phyloP scores from a whole-genome alignment of 2,888 invertebrate genomes.

The Chironomus tentans region DNA sequence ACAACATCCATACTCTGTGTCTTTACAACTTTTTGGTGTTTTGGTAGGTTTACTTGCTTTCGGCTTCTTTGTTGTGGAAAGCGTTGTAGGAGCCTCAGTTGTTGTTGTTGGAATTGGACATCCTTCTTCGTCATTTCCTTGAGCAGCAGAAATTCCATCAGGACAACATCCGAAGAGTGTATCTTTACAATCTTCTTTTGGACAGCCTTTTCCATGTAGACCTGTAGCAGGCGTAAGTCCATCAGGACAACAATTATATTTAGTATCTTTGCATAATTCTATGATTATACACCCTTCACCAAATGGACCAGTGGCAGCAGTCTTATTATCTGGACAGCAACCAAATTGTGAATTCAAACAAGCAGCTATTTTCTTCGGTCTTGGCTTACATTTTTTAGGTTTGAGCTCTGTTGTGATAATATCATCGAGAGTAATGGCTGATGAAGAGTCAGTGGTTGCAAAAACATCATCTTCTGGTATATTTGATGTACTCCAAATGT shows the following conservation, averaged over 20 bases:
- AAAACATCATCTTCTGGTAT: constrained; percentile 38
- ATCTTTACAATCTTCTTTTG: constrained; percentile 59
- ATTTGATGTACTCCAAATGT: constrained; percentile 38
- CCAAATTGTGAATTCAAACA: constrained; percentile 63
- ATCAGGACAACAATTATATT: constrained; percentile 74
- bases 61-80: constrained; percentile 28
- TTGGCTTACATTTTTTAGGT: constrained; percentile 50
- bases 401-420: constrained; percentile 45
- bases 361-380: constrained; percentile 45
- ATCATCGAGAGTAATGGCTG: constrained; percentile 46
- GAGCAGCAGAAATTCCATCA: constrained; percentile 65
- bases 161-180: constrained; percentile 82
- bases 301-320: constrained; percentile 71
- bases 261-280: constrained; percentile 65
- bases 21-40: constrained; percentile 21
- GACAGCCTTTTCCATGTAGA: constrained; percentile 64
- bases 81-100: constrained; percentile 29
- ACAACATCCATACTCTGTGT: constrained; percentile 56
- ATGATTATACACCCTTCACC: constrained; percentile 65
- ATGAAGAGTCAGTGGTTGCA: constrained; percentile 31
- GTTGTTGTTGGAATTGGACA: constrained; percentile 61
- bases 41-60: constrained; percentile 21
- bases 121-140: constrained; percentile 68
- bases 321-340: constrained; percentile 75
- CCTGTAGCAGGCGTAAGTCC: constrained; percentile 69